Percentiles rank a stretch among this genome's conserved stretches.
Conservation (phyloP, 2,113 vertebrate genomes). For the Bos javanicus region DNA sequence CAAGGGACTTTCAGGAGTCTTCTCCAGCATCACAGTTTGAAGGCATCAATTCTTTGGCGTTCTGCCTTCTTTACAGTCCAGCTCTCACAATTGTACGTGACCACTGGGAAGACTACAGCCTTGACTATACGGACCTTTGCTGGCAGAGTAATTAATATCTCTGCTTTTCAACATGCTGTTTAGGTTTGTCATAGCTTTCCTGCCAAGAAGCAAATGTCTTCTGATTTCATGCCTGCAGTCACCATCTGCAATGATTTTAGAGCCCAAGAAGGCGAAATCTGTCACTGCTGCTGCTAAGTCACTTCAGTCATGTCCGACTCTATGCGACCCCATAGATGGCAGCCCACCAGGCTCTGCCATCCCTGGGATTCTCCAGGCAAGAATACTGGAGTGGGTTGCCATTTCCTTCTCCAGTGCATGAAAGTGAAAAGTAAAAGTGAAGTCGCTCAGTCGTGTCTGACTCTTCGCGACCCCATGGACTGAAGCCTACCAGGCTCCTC, state of each 20-base stretch:
- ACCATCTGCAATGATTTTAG: neutral
- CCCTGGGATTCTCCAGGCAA: too few relatives aligned
- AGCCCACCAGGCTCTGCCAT: too few relatives aligned
- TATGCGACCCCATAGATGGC: too few relatives aligned
- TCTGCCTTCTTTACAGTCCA: neutral
- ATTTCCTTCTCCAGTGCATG: too few relatives aligned
- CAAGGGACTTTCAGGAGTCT: neutral
- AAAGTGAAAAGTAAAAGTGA: too few relatives aligned
- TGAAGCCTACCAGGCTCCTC: too few relatives aligned
- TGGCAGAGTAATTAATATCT: neutral
- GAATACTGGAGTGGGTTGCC: too few relatives aligned
- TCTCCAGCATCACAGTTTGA: neutral
- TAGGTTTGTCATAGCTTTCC: neutral
- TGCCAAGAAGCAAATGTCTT: neutral
- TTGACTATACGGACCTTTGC: rapidly evolving
- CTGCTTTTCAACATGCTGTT: neutral
- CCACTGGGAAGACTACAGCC: neutral
- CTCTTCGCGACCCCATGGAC: too few relatives aligned
- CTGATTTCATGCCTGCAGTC: neutral
- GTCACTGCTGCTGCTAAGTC: neutral
- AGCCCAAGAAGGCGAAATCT: neutral
- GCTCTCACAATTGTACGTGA: neutral
- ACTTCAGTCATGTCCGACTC: too few relatives aligned
- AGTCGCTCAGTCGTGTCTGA: too few relatives aligned
- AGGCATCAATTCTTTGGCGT: neutral